Conservation (phyloP, 2,888 invertebrate genomes). For the Sphaerophoria taeniata region DNA sequence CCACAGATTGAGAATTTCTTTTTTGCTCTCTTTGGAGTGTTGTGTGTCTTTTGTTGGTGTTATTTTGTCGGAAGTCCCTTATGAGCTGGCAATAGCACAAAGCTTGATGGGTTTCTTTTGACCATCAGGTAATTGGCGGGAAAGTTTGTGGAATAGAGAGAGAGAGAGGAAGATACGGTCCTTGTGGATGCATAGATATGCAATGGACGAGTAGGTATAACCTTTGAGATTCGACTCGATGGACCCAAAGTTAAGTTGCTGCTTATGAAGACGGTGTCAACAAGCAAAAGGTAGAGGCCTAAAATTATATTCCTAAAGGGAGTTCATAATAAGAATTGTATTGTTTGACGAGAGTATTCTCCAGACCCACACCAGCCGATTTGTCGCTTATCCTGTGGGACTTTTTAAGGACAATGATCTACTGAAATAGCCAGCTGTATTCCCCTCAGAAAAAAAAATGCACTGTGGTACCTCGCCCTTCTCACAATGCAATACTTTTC, state of each 20-base stretch:
- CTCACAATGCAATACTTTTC: no score
- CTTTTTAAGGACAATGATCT: no score
- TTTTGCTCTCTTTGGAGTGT: background rate
- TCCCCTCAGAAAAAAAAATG: no score
- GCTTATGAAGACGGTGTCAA: conserved; percentile 46
- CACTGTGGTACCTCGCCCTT: no score
- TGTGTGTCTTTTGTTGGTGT: conserved; percentile 5
- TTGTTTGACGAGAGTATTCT: no score
- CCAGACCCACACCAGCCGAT: no score
- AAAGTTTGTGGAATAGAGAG: conserved; percentile 15
- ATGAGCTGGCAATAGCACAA: conserved; percentile 17
- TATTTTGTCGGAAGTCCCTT: conserved; percentile 50
- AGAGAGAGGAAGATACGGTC: background rate
- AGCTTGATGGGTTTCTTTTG: conserved; percentile 61
- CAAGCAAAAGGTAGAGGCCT: conserved; percentile 11
- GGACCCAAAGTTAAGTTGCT: background rate
- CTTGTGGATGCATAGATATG: conserved; percentile 27
- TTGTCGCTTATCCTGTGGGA: no score
- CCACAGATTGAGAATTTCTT: conserved; percentile 70
- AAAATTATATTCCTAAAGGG: conserved; percentile 26
- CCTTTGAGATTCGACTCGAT: conserved; percentile 45
- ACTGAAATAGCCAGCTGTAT: no score
- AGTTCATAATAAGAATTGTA: background rate
- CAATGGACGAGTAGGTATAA: conserved; percentile 32
- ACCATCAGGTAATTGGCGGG: conserved; percentile 64